Percentiles rank a stretch among this genome's conserved stretches.
Conservation (phyloP, 2,797 vertebrate species). For the Cryptoblepharus egeriae region DNA sequence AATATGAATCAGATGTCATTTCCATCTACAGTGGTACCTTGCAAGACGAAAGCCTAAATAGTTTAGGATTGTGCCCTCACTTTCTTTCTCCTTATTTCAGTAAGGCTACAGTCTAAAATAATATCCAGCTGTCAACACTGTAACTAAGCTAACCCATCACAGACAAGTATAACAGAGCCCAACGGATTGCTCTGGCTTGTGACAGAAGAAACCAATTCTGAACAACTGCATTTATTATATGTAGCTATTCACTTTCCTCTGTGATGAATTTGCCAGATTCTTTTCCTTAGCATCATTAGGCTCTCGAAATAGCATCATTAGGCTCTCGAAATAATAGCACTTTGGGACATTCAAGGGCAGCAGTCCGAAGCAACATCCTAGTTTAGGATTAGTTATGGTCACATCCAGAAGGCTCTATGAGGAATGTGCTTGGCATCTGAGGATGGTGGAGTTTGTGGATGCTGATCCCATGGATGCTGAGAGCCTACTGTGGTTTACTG, state of each 20-base stretch:
- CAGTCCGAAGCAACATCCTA: not conserved
- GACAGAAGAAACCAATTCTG: not conserved
- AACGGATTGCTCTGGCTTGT: not conserved
- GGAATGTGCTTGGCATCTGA: too few species aligned
- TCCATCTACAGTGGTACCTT: too few species aligned
- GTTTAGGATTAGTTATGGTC: not conserved
- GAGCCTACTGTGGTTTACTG: too few species aligned
- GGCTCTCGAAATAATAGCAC: not conserved
- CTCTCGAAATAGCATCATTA: accelerated
- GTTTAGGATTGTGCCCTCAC: too few species aligned
- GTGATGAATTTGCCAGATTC: accelerated
- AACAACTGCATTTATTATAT: not conserved
- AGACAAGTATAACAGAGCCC: not conserved
- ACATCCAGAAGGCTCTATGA: too few species aligned
- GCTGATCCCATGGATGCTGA: too few species aligned
- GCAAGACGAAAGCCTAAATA: too few species aligned
- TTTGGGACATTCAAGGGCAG: not conserved
- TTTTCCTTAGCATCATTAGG: accelerated
- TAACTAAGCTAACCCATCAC: not conserved
- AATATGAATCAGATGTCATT: too few species aligned
- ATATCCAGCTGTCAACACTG: not conserved
- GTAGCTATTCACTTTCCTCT: not conserved
- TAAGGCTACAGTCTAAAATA: not conserved
- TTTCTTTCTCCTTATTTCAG: not conserved
- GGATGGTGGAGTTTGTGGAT: too few species aligned